Conservation (phyloP, 2,797 vertebrate genomes). For the Toxotes lorentzi region DNA sequence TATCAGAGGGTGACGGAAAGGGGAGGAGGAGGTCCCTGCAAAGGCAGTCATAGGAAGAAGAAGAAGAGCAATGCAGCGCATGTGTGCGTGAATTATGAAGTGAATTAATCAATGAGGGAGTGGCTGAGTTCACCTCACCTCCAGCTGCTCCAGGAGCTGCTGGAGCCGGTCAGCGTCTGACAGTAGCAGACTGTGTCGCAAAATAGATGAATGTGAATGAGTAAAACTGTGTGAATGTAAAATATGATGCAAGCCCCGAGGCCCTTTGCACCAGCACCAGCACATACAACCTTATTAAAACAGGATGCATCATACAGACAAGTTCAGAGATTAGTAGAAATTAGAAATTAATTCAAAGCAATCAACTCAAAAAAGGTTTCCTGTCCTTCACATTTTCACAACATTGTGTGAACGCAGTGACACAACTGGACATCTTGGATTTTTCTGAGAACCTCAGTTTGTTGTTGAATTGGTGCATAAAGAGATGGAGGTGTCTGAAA, state of each 20-base stretch:
- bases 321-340: neutral
- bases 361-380: too few species aligned
- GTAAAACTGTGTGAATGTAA: slow-evolving; percentile 1
- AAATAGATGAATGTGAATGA: slow-evolving; percentile 13
- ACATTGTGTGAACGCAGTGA: too few species aligned
- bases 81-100: slow-evolving; percentile 48
- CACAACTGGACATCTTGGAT: too few species aligned
- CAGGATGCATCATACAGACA: neutral
- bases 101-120: slow-evolving; percentile 42
- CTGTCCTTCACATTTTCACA: too few species aligned
- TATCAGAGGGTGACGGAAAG: slow-evolving; percentile 7
- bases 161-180: slow-evolving; percentile 5
- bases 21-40: neutral
- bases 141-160: slow-evolving; percentile 27
- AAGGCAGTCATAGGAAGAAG: slow-evolving; percentile 2
- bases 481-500: too few species aligned
- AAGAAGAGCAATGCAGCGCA: neutral
- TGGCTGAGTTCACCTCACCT: slow-evolving; percentile 36
- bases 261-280: neutral
- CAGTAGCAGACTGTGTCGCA: slow-evolving; percentile 5
- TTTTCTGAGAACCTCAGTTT: too few species aligned
- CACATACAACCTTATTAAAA: slow-evolving; percentile 5
- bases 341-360: neutral
- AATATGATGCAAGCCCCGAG: slow-evolving; percentile 8
- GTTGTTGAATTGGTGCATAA: too few species aligned